Evolutionary conservation across 2,888 invertebrate species (phyloP).

Genomic region (Zhuqinia jingwanae): DNA sequence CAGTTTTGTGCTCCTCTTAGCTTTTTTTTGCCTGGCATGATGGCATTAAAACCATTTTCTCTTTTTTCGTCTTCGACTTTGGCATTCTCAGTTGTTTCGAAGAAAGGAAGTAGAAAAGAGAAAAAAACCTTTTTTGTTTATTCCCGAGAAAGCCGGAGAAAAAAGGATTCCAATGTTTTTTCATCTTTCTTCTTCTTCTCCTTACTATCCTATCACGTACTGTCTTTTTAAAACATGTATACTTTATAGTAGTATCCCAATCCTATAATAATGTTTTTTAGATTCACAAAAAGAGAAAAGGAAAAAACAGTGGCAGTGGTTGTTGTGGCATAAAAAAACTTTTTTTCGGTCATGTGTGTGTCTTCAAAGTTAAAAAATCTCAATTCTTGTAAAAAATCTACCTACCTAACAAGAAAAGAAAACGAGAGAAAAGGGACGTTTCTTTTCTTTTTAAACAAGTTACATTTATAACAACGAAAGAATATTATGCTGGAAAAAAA

Average conservation of each 20-base stretch:
- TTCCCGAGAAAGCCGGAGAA: constrained; percentile 49
- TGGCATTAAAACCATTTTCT: constrained; percentile 47
- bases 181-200: constrained; percentile 41
- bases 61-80: background rate
- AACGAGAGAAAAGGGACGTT: constrained; percentile 18
- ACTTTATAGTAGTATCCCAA: too few relatives aligned
- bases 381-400: constrained; percentile 33
- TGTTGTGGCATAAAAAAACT: background rate
- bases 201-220: too few relatives aligned
- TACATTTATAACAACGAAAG: constrained; percentile 31
- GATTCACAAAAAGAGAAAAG: too few relatives aligned
- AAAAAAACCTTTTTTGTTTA: constrained; percentile 34
- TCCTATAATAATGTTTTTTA: too few relatives aligned
- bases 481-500: background rate
- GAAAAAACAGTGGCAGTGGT: background rate
- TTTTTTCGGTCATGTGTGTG: background rate
- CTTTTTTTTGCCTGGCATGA: background rate
- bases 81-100: constrained; percentile 10
- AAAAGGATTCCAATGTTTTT: constrained; percentile 55
- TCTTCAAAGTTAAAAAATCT: constrained; percentile 23
- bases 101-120: background rate
- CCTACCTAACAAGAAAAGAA: background rate
- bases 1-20: constrained; percentile 8
- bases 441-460: constrained; percentile 13
- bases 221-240: too few relatives aligned